Percentiles rank a stretch among this genome's conserved stretches.
Evolutionary conservation across 1,140 invertebrate species (phyloP).

Genomic region (Drosophila murphyi): DNA sequence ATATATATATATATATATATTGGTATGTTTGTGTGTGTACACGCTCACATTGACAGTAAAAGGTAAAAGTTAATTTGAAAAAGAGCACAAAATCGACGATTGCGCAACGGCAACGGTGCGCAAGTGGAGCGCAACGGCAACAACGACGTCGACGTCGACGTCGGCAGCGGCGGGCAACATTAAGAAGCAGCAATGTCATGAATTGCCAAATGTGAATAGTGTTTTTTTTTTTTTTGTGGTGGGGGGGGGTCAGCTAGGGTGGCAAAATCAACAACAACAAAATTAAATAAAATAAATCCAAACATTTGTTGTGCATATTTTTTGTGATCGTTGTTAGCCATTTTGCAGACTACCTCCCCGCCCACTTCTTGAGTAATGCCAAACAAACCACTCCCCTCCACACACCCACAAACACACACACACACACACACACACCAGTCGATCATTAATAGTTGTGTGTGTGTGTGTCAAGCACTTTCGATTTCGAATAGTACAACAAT

Average conservation of each 20-base stretch:
- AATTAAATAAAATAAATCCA: conserved; percentile 6
- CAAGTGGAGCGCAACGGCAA: conserved; percentile 57
- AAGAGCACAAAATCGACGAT: conserved; percentile 64
- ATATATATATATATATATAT: neutral
- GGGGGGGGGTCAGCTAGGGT: neutral
- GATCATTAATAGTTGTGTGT: conserved; percentile 29
- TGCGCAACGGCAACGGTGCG: conserved; percentile 63
- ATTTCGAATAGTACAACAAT: conserved; percentile 49
- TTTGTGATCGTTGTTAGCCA: conserved; percentile 8
- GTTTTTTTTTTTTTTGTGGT: neutral
- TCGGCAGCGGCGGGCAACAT: neutral
- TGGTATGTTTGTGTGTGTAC: neutral
- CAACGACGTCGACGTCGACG: conserved; percentile 1
- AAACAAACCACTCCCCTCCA: no score
- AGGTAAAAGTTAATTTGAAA: conserved; percentile 74
- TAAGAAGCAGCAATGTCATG: conserved; percentile 58
- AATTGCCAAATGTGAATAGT: conserved; percentile 46
- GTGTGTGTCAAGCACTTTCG: conserved; percentile 46
- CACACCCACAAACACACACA: neutral
- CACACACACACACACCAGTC: neutral
- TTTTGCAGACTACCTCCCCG: neutral
- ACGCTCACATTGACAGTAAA: conserved; percentile 42
- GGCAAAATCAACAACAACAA: conserved; percentile 11
- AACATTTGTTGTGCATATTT: neutral
- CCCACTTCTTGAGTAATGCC: no score